Evolutionary conservation across 1,140 invertebrate genomes (phyloP).

Genomic region (Pseudachorutes palmiensis): DNA sequence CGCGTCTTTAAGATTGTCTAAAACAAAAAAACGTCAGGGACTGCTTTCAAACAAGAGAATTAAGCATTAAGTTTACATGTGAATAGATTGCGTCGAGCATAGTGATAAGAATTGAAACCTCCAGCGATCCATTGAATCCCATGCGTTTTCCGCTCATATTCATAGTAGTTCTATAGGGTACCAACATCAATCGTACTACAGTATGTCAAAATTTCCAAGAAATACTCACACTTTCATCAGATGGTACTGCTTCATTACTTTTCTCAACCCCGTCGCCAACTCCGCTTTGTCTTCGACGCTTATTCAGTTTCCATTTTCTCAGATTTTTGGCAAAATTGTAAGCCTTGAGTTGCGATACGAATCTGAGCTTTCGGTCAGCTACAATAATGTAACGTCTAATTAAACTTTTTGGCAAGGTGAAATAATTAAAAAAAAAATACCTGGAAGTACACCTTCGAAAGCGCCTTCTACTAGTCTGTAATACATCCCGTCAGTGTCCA

Average conservation of each 20-base stretch:
- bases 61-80: not conserved
- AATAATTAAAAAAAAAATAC: not conserved
- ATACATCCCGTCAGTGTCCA: not conserved
- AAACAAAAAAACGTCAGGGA: not conserved
- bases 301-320: not conserved
- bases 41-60: not conserved
- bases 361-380: not conserved
- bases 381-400: not conserved
- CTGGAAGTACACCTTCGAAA: not conserved
- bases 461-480: not conserved
- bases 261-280: too few relatives aligned
- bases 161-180: too few relatives aligned
- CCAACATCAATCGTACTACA: too few relatives aligned
- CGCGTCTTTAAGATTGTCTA: not conserved
- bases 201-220: too few relatives aligned
- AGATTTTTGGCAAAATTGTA: constrained; percentile 14
- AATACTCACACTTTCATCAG: too few relatives aligned
- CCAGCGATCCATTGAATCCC: not conserved
- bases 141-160: not conserved
- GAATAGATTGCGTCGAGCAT: not conserved
- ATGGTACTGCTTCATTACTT: too few relatives aligned
- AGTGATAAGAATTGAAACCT: not conserved
- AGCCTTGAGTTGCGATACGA: constrained; percentile 7
- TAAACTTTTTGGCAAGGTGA: not conserved
- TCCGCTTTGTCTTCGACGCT: not conserved